phyloP scores from a whole-genome alignment of 2,797 vertebrate species.

The Melanotaenia nigrans region DNA sequence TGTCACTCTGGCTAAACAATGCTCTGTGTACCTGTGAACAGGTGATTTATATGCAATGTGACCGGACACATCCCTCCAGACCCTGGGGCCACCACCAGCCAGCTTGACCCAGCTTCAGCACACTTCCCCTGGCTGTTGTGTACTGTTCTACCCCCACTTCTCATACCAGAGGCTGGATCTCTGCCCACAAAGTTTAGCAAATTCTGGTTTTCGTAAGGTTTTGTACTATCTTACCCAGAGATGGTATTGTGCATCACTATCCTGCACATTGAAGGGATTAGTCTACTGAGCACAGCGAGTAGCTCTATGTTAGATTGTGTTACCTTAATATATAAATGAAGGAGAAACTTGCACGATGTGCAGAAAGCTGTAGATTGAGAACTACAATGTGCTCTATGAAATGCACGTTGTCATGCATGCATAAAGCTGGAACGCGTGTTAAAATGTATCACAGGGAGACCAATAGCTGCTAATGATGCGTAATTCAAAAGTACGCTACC shows the following conservation, averaged over 20 bases:
- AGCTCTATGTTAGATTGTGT: neutral
- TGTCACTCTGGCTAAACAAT: conserved; percentile 62
- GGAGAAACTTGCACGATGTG: neutral
- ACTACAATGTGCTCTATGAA: neutral
- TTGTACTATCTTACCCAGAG: too few species aligned
- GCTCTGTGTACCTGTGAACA: conserved; percentile 54
- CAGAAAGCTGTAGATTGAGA: conserved; percentile 8
- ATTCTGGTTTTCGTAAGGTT: neutral
- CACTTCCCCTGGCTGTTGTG: conserved; percentile 43
- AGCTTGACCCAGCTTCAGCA: conserved; percentile 56
- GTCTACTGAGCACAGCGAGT: neutral
- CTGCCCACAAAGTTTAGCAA: conserved; percentile 31
- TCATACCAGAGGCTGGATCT: conserved; percentile 34
- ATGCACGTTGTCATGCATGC: too few species aligned
- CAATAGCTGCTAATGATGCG: neutral
- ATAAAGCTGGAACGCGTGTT: neutral
- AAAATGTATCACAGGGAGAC: neutral
- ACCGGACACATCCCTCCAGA: conserved; percentile 53
- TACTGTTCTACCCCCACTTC: conserved; percentile 41
- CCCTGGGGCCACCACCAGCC: conserved; percentile 34
- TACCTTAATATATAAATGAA: neutral
- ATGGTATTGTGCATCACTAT: too few species aligned
- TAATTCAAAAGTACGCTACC: conserved; percentile 30
- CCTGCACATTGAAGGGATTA: neutral
- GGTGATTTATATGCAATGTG: conserved; percentile 75